phyloP scores from a whole-genome alignment of 2,113 vertebrate genomes.

The Actenoides hombroni region DNA sequence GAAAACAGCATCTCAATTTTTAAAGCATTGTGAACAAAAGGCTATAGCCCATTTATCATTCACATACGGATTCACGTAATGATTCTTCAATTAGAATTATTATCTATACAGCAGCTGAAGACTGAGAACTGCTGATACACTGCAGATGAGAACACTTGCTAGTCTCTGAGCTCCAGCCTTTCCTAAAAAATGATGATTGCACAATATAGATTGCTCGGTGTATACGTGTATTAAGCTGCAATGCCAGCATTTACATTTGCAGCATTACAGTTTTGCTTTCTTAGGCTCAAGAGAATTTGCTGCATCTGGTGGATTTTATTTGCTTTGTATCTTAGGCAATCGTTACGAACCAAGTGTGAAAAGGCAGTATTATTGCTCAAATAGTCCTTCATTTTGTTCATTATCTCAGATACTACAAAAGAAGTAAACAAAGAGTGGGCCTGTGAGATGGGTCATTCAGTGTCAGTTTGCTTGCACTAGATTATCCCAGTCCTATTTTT shows the following conservation, averaged over 20 bases:
- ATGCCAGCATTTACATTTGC: conserved; percentile 64
- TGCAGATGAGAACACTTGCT: conserved; percentile 66
- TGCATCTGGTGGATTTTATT: conserved; percentile 52
- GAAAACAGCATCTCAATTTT: conserved; percentile 41
- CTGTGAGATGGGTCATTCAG: conserved; percentile 6
- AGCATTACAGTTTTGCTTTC: conserved; percentile 42
- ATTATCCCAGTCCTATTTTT: neutral
- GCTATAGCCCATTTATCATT: conserved; percentile 57
- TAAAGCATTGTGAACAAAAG: conserved; percentile 38
- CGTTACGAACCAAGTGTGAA: conserved; percentile 2
- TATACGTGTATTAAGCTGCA: conserved; percentile 47
- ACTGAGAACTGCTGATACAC: conserved; percentile 74
- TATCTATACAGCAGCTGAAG: conserved; percentile 72
- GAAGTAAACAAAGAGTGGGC: neutral
- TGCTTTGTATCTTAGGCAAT: conserved; percentile 54
- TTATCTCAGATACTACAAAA: neutral
- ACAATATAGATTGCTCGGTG: conserved; percentile 61
- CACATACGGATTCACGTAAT: conserved; percentile 67
- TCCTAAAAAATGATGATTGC: conserved; percentile 69
- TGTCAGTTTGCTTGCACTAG: neutral
- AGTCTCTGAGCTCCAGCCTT: conserved; percentile 69
- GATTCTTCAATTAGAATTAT: conserved; percentile 79
- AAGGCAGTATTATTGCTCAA: conserved; percentile 24
- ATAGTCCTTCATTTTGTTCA: neutral
- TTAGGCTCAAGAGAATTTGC: conserved; percentile 35